Conservation (phyloP, 2,113 vertebrate species). For the Thalassoma bifasciatum region DNA sequence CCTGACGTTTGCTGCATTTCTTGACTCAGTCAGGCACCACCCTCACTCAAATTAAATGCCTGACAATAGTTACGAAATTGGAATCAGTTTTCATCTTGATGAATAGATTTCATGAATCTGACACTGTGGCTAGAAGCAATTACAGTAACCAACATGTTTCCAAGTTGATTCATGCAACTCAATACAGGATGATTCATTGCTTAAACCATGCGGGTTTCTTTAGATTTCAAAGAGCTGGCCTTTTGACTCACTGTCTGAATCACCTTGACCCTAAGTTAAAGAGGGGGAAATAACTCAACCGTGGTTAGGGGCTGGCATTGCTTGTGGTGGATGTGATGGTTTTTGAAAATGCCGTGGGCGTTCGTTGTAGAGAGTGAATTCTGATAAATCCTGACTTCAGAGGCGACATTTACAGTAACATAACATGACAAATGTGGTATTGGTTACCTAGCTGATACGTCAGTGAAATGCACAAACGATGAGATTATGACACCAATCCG, state of each 20-base stretch:
- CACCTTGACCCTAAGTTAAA: slow-evolving; percentile 49
- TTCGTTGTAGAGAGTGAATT: slow-evolving; percentile 15
- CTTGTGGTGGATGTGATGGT: slow-evolving; percentile 39
- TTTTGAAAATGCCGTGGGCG: slow-evolving; percentile 30
- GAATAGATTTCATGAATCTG: slow-evolving; percentile 46
- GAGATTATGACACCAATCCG: slow-evolving; percentile 95
- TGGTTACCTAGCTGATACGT: slow-evolving; percentile 93
- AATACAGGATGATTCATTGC: slow-evolving; percentile 67
- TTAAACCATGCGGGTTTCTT: slow-evolving; percentile 47
- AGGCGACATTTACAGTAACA: slow-evolving; percentile 18
- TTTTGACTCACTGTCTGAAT: slow-evolving; percentile 66
- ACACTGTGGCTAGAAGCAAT: slow-evolving; percentile 59
- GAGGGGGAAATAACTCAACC: slow-evolving; percentile 27
- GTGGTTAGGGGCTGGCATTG: slow-evolving; percentile 31
- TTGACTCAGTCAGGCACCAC: slow-evolving; percentile 12
- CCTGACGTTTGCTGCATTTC: slow-evolving; percentile 33
- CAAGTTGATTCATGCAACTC: slow-evolving; percentile 69
- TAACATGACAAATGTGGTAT: slow-evolving; percentile 1
- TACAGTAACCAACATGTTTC: slow-evolving; percentile 45
- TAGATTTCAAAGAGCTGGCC: slow-evolving; percentile 25
- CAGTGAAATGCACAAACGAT: slow-evolving; percentile 95
- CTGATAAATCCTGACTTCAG: slow-evolving; percentile 16
- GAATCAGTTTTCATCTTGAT: slow-evolving; percentile 23
- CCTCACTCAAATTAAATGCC: slow-evolving; percentile 3
- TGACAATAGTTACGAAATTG: slow-evolving; percentile 23